Percentiles rank a stretch among this genome's conserved stretches.
phyloP scores from a whole-genome alignment of 1,140 invertebrate genomes.

The Hestina assimilis region DNA sequence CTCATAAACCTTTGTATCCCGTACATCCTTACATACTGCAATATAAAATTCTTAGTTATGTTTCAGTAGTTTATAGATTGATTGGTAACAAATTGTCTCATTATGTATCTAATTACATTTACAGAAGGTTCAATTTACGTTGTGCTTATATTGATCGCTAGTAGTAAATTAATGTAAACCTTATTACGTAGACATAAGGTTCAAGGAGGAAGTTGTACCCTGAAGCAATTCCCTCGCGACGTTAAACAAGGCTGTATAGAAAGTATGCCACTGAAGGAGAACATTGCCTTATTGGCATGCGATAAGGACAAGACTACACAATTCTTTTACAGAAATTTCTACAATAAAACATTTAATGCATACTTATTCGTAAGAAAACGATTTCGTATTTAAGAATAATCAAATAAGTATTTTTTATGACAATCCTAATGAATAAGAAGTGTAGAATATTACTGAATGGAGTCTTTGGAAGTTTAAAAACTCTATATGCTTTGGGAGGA shows the following conservation, averaged over 20 bases:
- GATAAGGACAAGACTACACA: constrained; percentile 2
- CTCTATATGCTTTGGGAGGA: too few relatives aligned
- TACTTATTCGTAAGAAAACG: too few relatives aligned
- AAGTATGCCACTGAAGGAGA: constrained; percentile 43
- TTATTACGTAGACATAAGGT: constrained; percentile 35
- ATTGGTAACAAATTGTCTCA: constrained; percentile 54
- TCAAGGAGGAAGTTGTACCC: constrained; percentile 20
- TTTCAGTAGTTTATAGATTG: constrained; percentile 25
- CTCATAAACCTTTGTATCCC: background rate
- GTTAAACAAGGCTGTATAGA: constrained; percentile 45
- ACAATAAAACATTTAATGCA: too few relatives aligned
- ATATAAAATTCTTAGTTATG: constrained; percentile 4
- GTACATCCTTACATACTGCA: background rate
- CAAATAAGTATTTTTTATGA: too few relatives aligned
- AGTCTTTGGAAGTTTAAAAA: too few relatives aligned
- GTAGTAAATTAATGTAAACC: constrained; percentile 36
- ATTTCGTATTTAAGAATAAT: too few relatives aligned
- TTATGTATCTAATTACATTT: constrained; percentile 51
- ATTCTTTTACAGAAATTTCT: background rate
- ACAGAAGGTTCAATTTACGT: constrained; percentile 51
- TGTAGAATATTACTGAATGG: too few relatives aligned
- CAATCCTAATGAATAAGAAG: too few relatives aligned
- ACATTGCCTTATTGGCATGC: constrained; percentile 41
- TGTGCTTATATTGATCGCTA: constrained; percentile 13
- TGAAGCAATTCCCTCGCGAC: constrained; percentile 27